phyloP scores from a whole-genome alignment of 2,888 invertebrate species.

The Ichneumoninae sp. region DNA sequence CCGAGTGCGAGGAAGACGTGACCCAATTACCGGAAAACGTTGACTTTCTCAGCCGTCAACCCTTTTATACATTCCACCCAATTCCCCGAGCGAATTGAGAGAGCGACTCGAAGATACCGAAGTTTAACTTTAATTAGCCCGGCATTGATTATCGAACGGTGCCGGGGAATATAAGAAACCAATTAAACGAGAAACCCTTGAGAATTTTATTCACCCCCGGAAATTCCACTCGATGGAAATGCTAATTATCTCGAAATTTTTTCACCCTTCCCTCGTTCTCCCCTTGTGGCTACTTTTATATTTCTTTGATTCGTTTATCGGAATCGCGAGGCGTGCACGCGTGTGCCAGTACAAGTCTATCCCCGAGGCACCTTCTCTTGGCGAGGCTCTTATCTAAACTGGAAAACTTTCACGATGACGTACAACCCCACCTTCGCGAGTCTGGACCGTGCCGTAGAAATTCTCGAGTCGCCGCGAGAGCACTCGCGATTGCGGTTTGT shows the following conservation, averaged over 20 bases:
- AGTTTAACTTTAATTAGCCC: neutral
- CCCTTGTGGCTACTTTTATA: neutral
- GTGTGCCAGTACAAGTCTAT: conserved; percentile 15
- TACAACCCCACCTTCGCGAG: conserved; percentile 45
- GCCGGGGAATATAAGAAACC: neutral
- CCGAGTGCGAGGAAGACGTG: conserved; percentile 21
- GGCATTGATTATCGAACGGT: neutral
- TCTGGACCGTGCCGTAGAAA: conserved; percentile 39
- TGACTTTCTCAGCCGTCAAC: conserved; percentile 10
- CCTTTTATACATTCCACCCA: conserved; percentile 30
- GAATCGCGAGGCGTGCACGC: conserved; percentile 11
- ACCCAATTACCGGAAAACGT: conserved; percentile 44
- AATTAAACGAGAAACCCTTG: neutral
- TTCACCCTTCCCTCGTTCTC: neutral
- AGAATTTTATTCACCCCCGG: neutral
- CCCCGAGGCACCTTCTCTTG: conserved; percentile 16
- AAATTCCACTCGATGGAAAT: neutral
- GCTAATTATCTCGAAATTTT: neutral
- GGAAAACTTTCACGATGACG: conserved; percentile 66
- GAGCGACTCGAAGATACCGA: neutral
- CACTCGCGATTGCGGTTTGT: conserved; percentile 23
- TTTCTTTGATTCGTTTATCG: conserved; percentile 30
- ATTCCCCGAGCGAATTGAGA: neutral
- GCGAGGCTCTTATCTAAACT: conserved; percentile 64
- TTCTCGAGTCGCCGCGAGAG: conserved; percentile 28